Evolutionary conservation across 2,797 vertebrate species (phyloP).

Genomic region (Taenioides sp.): DNA sequence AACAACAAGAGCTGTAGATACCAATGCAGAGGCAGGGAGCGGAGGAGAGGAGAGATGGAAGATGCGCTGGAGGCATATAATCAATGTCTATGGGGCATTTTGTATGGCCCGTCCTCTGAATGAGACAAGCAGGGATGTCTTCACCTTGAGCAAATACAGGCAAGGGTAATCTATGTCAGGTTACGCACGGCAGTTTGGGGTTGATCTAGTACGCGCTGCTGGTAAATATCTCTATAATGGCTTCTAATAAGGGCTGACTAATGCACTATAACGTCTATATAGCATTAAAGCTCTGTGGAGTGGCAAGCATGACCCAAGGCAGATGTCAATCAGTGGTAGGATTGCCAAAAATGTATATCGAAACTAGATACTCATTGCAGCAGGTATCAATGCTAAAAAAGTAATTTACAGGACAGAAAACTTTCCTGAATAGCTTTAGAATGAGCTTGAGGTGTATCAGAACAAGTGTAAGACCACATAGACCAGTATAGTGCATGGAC

Average conservation of each 20-base stretch:
- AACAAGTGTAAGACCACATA: too few relatives aligned
- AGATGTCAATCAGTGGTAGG: too few relatives aligned
- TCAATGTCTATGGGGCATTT: conserved; percentile 42
- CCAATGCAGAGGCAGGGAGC: conserved; percentile 1
- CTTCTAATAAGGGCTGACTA: conserved; percentile 21
- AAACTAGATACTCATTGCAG: too few relatives aligned
- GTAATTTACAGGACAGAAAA: too few relatives aligned
- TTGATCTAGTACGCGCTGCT: not conserved
- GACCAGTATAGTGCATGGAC: too few relatives aligned
- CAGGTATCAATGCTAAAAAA: too few relatives aligned
- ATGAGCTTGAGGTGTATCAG: too few relatives aligned
- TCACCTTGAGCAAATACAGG: conserved; percentile 47
- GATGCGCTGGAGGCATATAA: conserved; percentile 35
- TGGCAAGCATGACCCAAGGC: not conserved
- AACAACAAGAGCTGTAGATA: conserved; percentile 8
- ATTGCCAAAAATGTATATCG: too few relatives aligned
- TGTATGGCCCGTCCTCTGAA: conserved; percentile 26
- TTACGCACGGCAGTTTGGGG: conserved; percentile 4
- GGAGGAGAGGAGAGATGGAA: conserved; percentile 20
- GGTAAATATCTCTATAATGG: conserved; percentile 36
- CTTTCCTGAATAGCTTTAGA: too few relatives aligned
- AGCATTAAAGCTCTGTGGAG: conserved; percentile 19
- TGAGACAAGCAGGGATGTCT: conserved; percentile 35
- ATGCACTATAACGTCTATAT: conserved; percentile 9
- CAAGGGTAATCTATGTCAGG: conserved; percentile 15